These are phyloP conservation scores for Eilema griseolum DNA, from an alignment of 2,888 invertebrate species.

Conservation along the genomic window DNA sequence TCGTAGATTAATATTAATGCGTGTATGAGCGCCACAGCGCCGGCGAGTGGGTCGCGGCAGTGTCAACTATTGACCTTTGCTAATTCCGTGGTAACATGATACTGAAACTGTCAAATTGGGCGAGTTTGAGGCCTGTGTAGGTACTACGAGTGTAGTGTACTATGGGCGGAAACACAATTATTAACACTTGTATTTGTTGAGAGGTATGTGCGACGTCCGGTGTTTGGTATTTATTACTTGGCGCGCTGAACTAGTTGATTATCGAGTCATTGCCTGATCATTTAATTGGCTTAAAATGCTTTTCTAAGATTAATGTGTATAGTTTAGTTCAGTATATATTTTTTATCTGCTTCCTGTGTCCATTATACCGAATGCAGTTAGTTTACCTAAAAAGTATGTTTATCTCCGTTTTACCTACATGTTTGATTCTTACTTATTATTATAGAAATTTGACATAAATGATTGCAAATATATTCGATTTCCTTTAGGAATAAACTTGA, in stretches of 20 bases:
- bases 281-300: not conserved
- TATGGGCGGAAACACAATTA: not conserved
- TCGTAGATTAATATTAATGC: conserved; percentile 49
- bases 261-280: not conserved
- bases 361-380: too few species aligned
- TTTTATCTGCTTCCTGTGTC: too few species aligned
- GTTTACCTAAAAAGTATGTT: too few species aligned
- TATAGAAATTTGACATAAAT: too few species aligned
- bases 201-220: not conserved
- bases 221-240: not conserved
- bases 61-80: conserved; percentile 39
- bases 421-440: too few species aligned
- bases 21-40: conserved; percentile 33
- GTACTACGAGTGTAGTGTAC: not conserved
- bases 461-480: too few species aligned
- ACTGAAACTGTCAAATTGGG: conserved; percentile 5
- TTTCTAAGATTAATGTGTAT: not conserved
- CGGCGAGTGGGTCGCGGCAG: conserved; percentile 29
- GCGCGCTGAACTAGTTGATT: not conserved
- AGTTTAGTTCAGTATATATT: not conserved
- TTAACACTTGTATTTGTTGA: not conserved
- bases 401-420: too few species aligned
- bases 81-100: conserved; percentile 24
- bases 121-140: not conserved
- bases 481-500: too few species aligned